A percentile compares a stretch with the other conserved stretches of the same genome.
These are phyloP conservation scores for Podarcis cretensis DNA, from an alignment of 2,113 vertebrate genomes.

Conservation along the genomic window DNA sequence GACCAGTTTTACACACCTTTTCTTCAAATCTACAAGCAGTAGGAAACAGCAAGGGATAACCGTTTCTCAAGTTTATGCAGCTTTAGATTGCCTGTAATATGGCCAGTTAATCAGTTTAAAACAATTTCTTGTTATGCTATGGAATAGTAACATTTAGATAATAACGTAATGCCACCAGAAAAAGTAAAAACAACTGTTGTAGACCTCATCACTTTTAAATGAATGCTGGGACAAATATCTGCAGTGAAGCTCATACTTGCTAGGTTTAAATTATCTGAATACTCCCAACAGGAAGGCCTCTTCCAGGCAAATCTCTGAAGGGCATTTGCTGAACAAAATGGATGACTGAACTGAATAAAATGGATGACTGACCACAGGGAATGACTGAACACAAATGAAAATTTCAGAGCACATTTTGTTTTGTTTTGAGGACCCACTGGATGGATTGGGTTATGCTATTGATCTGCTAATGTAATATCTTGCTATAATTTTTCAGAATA, in stretches of 20 bases:
- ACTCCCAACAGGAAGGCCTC: background rate
- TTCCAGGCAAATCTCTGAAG: constrained; percentile 9
- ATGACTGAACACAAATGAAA: constrained; percentile 22
- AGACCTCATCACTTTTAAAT: background rate
- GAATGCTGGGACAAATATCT: constrained; percentile 2
- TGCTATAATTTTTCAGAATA: background rate
- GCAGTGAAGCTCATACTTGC: background rate
- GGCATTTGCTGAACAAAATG: constrained; percentile 20
- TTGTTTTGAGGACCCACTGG: background rate
- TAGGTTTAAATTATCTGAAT: constrained; percentile 15
- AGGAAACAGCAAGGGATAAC: background rate
- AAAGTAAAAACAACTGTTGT: background rate
- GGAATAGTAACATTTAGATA: background rate
- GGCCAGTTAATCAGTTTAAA: background rate
- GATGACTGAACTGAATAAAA: constrained; percentile 27
- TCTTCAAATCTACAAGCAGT: background rate
- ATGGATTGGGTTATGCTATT: background rate
- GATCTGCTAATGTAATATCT: background rate
- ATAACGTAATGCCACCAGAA: background rate
- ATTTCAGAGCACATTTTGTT: background rate
- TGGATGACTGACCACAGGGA: constrained; percentile 15
- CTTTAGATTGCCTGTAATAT: background rate
- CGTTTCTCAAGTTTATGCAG: background rate
- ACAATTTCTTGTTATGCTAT: accelerated
- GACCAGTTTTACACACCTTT: background rate